phyloP scores from a whole-genome alignment of 2,888 invertebrate genomes.

The Chaetoderma sp. region DNA sequence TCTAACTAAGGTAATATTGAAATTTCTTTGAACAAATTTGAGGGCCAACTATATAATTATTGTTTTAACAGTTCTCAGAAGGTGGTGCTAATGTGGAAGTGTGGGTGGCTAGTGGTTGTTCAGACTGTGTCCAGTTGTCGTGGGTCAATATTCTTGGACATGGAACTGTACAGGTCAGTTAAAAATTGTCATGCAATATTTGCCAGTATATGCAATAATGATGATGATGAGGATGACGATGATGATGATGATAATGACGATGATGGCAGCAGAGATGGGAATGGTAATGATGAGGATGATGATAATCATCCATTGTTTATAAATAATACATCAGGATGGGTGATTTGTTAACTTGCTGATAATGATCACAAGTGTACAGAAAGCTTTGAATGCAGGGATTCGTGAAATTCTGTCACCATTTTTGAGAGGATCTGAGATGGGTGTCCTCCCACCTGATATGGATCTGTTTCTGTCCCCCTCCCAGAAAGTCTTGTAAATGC shows the following conservation, averaged over 20 bases:
- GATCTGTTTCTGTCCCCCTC: no score
- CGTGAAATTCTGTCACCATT: no score
- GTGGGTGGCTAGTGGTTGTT: slow-evolving; percentile 63
- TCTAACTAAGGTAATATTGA: not conserved
- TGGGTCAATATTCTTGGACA: slow-evolving; percentile 46
- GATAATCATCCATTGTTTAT: no score
- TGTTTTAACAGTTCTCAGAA: slow-evolving; percentile 24
- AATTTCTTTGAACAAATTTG: no score
- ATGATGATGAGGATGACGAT: not conserved
- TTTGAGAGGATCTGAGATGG: no score
- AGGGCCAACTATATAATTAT: not conserved
- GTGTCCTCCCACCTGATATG: no score
- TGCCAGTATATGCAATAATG: not conserved
- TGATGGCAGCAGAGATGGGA: not conserved
- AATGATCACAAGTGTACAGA: no score
- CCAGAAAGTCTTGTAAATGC: no score
- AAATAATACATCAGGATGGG: no score
- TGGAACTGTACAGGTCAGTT: slow-evolving; percentile 35
- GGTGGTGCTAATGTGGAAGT: slow-evolving; percentile 38
- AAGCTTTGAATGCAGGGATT: no score
- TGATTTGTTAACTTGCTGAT: no score
- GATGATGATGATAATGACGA: not conserved
- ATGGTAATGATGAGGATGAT: not conserved
- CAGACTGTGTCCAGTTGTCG: slow-evolving; percentile 54
- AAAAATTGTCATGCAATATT: not conserved